phyloP scores from a whole-genome alignment of 2,113 vertebrate genomes.

The Todiramphus saurophagus region DNA sequence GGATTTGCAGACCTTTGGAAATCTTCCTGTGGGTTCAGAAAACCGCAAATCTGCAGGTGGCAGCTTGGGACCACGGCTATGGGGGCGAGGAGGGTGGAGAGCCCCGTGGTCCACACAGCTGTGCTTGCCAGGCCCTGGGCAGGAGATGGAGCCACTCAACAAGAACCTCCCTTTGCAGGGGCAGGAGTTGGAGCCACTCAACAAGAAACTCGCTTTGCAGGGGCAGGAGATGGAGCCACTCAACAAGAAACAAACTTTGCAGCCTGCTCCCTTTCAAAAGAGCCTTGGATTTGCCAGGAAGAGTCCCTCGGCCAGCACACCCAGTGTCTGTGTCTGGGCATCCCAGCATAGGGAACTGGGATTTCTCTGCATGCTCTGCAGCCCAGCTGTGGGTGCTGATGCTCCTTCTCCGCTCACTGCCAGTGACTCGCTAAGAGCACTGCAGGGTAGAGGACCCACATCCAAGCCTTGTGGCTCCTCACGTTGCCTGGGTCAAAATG shows the following conservation, averaged over 20 bases:
- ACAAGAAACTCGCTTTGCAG: not conserved
- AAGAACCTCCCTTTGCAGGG: no score
- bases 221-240: not conserved
- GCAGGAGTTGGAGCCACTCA: no score
- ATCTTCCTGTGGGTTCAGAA: not conserved
- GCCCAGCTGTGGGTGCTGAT: not conserved
- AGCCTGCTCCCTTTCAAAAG: accelerated
- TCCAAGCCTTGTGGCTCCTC: not conserved
- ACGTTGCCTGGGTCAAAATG: not conserved
- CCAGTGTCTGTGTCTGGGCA: not conserved
- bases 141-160: not conserved
- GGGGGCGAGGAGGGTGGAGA: accelerated
- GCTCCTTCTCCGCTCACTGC: not conserved
- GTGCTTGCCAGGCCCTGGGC: not conserved
- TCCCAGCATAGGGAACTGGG: not conserved
- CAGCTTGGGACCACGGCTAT: not conserved
- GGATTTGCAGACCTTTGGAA: not conserved
- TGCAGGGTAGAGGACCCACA: not conserved
- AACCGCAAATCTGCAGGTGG: not conserved
- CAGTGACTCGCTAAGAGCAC: not conserved
- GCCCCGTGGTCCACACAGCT: accelerated
- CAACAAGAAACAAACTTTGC: not conserved
- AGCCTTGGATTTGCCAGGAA: not conserved
- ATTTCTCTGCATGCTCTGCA: not conserved
- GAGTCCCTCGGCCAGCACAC: not conserved